These are phyloP conservation scores for Telmatochromis brachygnathus DNA, from an alignment of 2,113 vertebrate species.

Conservation along the genomic window DNA sequence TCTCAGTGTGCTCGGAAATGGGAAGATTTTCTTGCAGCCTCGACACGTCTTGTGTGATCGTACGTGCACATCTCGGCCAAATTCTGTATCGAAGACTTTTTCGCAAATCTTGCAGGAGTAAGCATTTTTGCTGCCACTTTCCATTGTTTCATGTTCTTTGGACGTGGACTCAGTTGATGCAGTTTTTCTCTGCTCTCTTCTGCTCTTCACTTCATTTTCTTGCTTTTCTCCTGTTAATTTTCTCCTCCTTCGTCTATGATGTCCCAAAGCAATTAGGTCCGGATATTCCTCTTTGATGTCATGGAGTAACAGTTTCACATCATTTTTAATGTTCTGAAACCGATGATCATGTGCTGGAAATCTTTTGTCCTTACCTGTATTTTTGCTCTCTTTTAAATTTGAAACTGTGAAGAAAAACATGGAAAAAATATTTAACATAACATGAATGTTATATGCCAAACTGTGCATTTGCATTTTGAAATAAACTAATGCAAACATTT, in stretches of 20 bases:
- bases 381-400: neutral
- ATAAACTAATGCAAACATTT: neutral
- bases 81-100: neutral
- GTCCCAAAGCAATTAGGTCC: neutral
- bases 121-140: rapidly evolving
- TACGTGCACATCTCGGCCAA: neutral
- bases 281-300: neutral
- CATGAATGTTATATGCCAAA: neutral
- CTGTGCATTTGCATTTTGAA: neutral
- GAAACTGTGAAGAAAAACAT: slow-evolving; percentile 5
- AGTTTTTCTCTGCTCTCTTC: neutral
- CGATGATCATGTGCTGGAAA: rapidly evolving
- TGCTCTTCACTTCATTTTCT: neutral
- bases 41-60: slow-evolving; percentile 21
- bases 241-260: neutral
- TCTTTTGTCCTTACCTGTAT: neutral
- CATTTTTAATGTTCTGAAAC: neutral
- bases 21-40: slow-evolving; percentile 19
- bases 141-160: neutral
- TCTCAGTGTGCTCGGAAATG: neutral
- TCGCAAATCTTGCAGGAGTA: slow-evolving; percentile 15
- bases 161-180: neutral
- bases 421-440: neutral
- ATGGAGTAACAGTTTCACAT: neutral
- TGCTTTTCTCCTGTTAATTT: neutral